These are phyloP conservation scores for Cantharis lateralis DNA, from an alignment of 2,888 invertebrate genomes.

Conservation along the genomic window DNA sequence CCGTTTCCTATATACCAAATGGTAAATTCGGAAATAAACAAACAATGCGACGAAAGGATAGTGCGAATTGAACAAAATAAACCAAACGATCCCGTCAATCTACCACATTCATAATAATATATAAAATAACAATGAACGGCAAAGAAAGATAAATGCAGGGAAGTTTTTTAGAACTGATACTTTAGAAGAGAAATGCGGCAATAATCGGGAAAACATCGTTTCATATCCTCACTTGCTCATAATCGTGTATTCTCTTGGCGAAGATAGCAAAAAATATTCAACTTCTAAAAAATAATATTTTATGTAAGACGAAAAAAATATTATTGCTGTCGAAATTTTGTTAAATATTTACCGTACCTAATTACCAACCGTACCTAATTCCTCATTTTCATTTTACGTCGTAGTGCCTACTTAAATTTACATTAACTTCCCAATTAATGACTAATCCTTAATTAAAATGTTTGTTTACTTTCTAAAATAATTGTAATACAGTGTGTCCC, in stretches of 20 bases:
- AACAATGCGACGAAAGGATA: background rate
- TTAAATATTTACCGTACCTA: background rate
- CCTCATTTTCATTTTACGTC: background rate
- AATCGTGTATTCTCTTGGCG: background rate
- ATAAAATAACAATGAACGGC: background rate
- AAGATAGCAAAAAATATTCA: background rate
- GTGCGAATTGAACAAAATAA: background rate
- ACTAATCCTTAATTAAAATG: background rate
- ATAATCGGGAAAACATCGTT: background rate
- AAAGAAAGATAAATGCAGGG: background rate
- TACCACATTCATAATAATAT: background rate
- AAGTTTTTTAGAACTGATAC: background rate
- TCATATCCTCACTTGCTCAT: background rate
- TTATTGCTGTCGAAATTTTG: background rate
- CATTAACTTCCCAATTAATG: background rate
- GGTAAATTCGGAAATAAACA: background rate
- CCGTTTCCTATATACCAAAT: too few species aligned
- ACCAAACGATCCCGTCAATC: background rate
- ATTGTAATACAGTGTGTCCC: background rate
- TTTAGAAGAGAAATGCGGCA: background rate
- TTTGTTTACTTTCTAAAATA: background rate
- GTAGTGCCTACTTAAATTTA: background rate
- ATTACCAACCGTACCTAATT: background rate
- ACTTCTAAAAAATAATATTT: background rate
- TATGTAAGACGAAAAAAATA: background rate